A percentile compares a stretch with the other conserved stretches of the same genome.
phyloP scores from a whole-genome alignment of 2,888 invertebrate genomes.

The Papilio demoleus region DNA sequence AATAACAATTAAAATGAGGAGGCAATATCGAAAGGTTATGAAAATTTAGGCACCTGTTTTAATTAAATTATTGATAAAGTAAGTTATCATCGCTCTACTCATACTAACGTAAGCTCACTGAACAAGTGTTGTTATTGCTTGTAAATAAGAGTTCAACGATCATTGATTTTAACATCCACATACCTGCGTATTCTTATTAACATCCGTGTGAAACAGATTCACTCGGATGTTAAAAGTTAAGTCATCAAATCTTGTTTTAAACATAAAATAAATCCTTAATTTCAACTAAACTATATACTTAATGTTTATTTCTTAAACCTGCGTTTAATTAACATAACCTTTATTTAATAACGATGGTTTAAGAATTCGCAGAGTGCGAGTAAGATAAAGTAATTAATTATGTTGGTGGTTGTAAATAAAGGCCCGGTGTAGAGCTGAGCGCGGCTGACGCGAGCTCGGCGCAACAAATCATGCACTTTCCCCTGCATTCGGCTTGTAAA shows the following conservation, averaged over 20 bases:
- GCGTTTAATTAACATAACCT: too few species aligned
- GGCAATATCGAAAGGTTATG: not conserved
- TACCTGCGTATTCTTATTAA: too few species aligned
- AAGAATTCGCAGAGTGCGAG: slow-evolving; percentile 15
- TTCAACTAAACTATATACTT: too few species aligned
- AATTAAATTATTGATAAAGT: too few species aligned
- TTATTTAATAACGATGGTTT: not conserved
- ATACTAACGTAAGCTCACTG: not conserved
- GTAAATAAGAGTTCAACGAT: slow-evolving; percentile 31
- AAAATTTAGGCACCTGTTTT: too few species aligned
- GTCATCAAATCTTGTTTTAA: too few species aligned
- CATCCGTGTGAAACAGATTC: too few species aligned
- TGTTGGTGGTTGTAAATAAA: slow-evolving; percentile 7
- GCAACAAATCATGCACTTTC: slow-evolving; percentile 29
- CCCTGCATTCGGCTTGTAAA: slow-evolving; percentile 8
- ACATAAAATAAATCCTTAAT: too few species aligned
- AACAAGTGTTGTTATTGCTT: not conserved
- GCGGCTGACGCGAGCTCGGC: not conserved
- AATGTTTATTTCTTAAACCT: too few species aligned
- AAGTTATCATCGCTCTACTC: too few species aligned
- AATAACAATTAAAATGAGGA: not conserved
- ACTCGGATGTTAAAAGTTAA: too few species aligned
- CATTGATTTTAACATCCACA: too few species aligned
- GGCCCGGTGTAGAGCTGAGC: not conserved
- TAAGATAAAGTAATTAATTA: slow-evolving; percentile 25